Evolutionary conservation across 2,888 invertebrate species (phyloP).

Genomic region (Drosophila fungiperda): DNA sequence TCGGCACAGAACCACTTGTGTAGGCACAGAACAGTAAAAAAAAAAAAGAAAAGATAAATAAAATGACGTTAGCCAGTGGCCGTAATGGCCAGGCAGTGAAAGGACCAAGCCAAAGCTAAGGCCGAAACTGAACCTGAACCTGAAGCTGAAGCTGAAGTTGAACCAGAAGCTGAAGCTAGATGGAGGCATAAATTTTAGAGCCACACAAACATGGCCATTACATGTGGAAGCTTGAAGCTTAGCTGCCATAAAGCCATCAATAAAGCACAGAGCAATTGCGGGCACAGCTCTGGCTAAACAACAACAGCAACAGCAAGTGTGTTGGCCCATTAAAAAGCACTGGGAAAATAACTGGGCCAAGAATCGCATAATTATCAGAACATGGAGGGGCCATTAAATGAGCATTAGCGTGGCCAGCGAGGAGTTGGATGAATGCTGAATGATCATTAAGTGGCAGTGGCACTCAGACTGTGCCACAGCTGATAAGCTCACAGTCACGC

Average conservation of each 20-base stretch:
- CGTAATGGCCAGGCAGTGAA: slow-evolving; percentile 17
- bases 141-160: slow-evolving; percentile 5
- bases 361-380: slow-evolving; percentile 74
- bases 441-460: slow-evolving; percentile 32
- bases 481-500: slow-evolving; percentile 52
- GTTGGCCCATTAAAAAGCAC: slow-evolving; percentile 65
- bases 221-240: slow-evolving; percentile 67
- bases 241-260: slow-evolving; percentile 69
- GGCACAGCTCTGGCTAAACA: slow-evolving; percentile 21
- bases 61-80: slow-evolving; percentile 52
- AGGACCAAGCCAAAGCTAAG: slow-evolving; percentile 7
- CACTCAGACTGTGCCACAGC: slow-evolving; percentile 36
- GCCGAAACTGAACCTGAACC: background rate
- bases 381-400: slow-evolving; percentile 64
- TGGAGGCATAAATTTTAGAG: slow-evolving; percentile 70
- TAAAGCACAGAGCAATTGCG: slow-evolving; percentile 60
- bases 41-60: slow-evolving; percentile 3
- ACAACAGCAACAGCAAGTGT: background rate
- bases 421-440: slow-evolving; percentile 12
- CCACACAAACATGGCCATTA: slow-evolving; percentile 72
- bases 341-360: slow-evolving; percentile 67
- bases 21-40: background rate
- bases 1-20: slow-evolving; percentile 27
- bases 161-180: slow-evolving; percentile 14
- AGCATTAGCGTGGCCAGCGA: slow-evolving; percentile 49